phyloP scores from a whole-genome alignment of 2,888 invertebrate genomes.

The Atethmia centrago region DNA sequence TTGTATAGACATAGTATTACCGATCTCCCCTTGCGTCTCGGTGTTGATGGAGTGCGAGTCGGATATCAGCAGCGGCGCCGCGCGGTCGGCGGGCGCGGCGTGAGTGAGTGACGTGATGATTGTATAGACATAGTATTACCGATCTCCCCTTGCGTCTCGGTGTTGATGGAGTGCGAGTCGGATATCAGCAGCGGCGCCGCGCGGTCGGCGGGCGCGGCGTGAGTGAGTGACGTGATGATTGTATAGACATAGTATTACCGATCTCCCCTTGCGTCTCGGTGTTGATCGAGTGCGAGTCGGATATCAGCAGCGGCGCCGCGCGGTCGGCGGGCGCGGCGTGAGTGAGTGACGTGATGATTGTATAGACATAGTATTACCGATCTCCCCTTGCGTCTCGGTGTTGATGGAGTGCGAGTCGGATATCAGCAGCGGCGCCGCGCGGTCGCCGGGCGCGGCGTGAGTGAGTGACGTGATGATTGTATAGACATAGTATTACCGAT shows the following conservation, averaged over 20 bases:
- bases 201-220: background rate
- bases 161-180: conserved; percentile 86
- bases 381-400: conserved; percentile 78
- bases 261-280: conserved; percentile 79
- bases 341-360: no score
- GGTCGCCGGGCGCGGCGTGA: background rate
- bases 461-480: no score
- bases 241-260: conserved; percentile 68
- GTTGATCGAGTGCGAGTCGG: conserved; percentile 85
- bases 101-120: no score
- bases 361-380: conserved; percentile 71
- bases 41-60: conserved; percentile 86
- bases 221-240: no score
- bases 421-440: conserved; percentile 66
- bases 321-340: background rate
- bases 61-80: conserved; percentile 66
- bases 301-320: conserved; percentile 66
- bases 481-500: conserved; percentile 73
- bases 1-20: conserved; percentile 62
- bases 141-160: conserved; percentile 78
- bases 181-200: conserved; percentile 66
- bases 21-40: conserved; percentile 79
- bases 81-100: background rate
- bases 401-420: conserved; percentile 85
- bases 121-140: conserved; percentile 68